A percentile compares a stretch with the other conserved stretches of the same genome.
Conservation (phyloP, 2,888 invertebrate genomes). For the Elmis aenea region DNA sequence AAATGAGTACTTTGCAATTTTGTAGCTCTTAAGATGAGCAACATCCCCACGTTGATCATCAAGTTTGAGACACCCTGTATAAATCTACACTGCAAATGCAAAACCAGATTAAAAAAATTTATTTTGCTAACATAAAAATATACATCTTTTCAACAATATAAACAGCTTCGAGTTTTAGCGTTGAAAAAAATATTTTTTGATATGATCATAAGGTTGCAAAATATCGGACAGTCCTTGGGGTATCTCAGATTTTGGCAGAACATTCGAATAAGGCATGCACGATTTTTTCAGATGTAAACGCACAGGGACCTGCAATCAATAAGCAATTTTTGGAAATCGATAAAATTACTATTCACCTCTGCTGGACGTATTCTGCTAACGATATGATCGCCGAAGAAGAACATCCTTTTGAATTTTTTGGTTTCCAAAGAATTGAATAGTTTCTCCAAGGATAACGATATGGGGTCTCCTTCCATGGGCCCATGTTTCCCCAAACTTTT, state of each 20-base stretch:
- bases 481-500: conserved; percentile 14
- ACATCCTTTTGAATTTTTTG: conserved; percentile 22
- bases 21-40: too few species aligned
- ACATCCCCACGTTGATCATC: too few species aligned
- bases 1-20: too few species aligned
- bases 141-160: too few species aligned
- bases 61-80: too few species aligned
- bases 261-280: conserved; percentile 34
- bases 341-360: conserved; percentile 27
- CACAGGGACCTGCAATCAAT: conserved; percentile 33
- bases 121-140: too few species aligned
- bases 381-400: conserved; percentile 35
- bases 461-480: conserved; percentile 22
- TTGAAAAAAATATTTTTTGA: too few species aligned
- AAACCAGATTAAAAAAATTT: too few species aligned
- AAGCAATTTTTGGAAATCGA: not conserved
- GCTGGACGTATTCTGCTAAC: conserved; percentile 34
- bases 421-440: conserved; percentile 18
- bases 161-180: too few species aligned
- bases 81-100: too few species aligned
- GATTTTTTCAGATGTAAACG: conserved; percentile 34
- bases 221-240: conserved; percentile 38
- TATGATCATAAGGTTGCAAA: too few species aligned
- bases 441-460: conserved; percentile 23
- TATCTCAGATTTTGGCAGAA: conserved; percentile 30